Base-by-base conservation (phyloP, 2,888 invertebrate species). In the Galeopsomyia nigrocyanea region DNA sequence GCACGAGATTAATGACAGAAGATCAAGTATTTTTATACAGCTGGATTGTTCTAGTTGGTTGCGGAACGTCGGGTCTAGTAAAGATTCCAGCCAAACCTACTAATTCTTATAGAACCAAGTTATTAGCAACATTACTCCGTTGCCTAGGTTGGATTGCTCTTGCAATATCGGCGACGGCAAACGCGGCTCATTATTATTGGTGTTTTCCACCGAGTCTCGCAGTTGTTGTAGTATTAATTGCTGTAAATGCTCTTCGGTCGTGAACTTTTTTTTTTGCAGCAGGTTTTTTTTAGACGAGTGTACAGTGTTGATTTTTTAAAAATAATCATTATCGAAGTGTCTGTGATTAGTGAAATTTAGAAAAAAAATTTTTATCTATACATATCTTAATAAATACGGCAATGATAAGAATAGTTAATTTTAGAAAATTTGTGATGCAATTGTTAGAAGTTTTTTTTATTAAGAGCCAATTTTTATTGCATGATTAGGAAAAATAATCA, bases 131-230 rank as follows among this genome's bases (percentile, higher is more conserved):
- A 49, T 19, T 80, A 22, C 76, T 84, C 63, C 80, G 82, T 58
- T 74, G 82, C n/a, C 61, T 80, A 65, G 82, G 84, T 57, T 85
- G 82, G 82, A 31, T 81, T 26, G 71, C 82, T 26, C 75, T 85
- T 51, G 79, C 77, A 31, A 79, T 80, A 62, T 77, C 83, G 53
- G 79, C 80, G 46, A 73, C 79, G 5, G 76, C 80, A 26, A 77
- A 76, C 57, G 79, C 82, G n/a, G 75, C 79, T 3, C 79, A 82
- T 75, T 83, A 83, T 77, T 83, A 84, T 58, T 85, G 82, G 81
- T 81, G 74, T 68, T 81, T 86, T 68, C 82, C 86, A 63, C 84
- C 85, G 3, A 64, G 80, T 47, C 75, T 82, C 10, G 81, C 85
- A 9, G 46, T 75, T 47, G 70, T 76, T 13, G 56, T 80, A 21